A percentile compares a stretch with the other conserved stretches of the same genome.
Conservation (phyloP, 2,113 vertebrate species). For the Merops nubicus region DNA sequence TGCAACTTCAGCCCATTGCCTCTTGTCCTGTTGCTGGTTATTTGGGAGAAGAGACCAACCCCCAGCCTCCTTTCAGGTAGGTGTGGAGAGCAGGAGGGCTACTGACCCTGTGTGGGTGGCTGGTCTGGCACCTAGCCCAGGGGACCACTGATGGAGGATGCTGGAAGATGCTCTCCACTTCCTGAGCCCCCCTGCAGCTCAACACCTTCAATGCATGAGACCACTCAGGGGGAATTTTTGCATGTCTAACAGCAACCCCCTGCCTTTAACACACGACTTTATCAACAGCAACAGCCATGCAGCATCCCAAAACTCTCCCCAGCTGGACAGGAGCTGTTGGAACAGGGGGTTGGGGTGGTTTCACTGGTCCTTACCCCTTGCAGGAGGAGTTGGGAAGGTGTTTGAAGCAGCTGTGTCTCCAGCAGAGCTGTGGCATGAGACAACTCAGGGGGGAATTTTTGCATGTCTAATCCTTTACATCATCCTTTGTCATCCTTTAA, state of each 20-base stretch:
- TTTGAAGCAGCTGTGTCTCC: not conserved
- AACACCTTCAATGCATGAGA: not conserved
- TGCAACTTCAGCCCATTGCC: too few species aligned
- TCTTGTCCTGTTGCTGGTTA: too few species aligned
- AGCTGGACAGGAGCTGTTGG: not conserved
- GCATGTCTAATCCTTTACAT: too few species aligned
- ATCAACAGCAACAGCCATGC: fast-evolving
- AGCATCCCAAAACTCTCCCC: not conserved
- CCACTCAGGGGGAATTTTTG: not conserved
- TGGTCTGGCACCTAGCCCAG: fast-evolving
- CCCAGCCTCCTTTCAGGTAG: too few species aligned
- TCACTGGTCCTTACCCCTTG: not conserved
- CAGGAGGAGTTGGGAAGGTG: not conserved
- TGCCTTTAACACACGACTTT: not conserved
- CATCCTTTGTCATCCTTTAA: too few species aligned
- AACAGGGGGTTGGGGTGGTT: not conserved
- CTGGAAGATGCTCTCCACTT: not conserved
- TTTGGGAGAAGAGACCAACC: too few species aligned
- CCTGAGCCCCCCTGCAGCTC: not conserved
- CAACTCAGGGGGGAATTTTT: too few species aligned
- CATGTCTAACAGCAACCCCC: not conserved
- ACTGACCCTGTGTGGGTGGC: too few species aligned
- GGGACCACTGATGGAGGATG: not conserved
- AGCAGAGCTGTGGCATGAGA: not conserved
- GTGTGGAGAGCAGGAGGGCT: too few species aligned